phyloP scores from a whole-genome alignment of 2,888 invertebrate genomes.

The Chalcis sispes region DNA sequence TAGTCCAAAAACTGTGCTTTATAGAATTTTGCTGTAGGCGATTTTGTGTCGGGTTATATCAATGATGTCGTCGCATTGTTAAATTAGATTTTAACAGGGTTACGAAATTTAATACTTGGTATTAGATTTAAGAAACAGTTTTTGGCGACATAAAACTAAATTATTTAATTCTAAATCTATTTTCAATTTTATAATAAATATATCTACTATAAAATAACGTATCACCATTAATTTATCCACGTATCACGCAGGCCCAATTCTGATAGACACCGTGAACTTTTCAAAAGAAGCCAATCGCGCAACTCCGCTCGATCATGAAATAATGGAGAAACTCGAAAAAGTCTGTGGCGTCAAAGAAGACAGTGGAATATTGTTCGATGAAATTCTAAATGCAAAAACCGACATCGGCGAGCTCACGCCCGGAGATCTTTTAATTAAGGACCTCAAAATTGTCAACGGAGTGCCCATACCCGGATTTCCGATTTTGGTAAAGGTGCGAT shows the following conservation, averaged over 20 bases:
- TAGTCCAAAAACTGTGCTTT: too few species aligned
- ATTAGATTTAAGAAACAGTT: too few species aligned
- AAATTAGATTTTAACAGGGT: too few species aligned
- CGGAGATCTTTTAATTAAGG: conserved; percentile 84
- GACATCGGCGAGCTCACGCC: conserved; percentile 82
- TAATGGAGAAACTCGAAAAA: conserved; percentile 78
- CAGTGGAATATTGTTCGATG: conserved; percentile 73
- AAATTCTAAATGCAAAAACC: conserved; percentile 81
- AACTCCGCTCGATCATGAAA: conserved; percentile 81
- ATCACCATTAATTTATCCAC: too few species aligned
- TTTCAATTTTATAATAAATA: too few species aligned
- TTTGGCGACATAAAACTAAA: too few species aligned
- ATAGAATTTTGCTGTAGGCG: too few species aligned
- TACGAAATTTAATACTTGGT: too few species aligned
- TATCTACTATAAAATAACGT: too few species aligned
- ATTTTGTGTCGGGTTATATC: too few species aligned
- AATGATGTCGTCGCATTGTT: too few species aligned
- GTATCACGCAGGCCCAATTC: conserved; percentile 85
- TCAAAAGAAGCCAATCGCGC: conserved; percentile 82
- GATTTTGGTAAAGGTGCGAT: conserved; percentile 80
- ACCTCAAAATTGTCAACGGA: conserved; percentile 82
- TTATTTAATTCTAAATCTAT: too few species aligned
- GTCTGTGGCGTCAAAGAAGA: conserved; percentile 73
- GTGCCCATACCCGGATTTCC: conserved; percentile 81
- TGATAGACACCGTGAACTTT: conserved; percentile 89